phyloP scores from a whole-genome alignment of 2,113 vertebrate species.

The Panurus biarmicus region DNA sequence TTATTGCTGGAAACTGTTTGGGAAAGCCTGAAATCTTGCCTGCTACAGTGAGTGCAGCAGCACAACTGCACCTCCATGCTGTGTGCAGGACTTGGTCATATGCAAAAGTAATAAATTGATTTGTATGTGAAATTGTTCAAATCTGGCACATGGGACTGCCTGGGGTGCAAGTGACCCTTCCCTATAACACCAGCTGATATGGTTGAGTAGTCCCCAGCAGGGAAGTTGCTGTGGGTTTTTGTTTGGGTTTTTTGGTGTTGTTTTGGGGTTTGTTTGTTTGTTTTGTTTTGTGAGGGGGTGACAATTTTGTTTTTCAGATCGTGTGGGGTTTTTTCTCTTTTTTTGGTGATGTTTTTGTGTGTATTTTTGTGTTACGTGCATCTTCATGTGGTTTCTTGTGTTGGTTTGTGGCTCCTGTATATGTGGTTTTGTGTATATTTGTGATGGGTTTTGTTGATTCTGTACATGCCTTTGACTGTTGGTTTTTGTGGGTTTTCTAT shows the following conservation, averaged over 20 bases:
- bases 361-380: not conserved
- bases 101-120: not conserved
- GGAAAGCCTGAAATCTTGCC: not conserved
- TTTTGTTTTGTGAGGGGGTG: too few species aligned
- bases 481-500: not conserved
- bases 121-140: not conserved
- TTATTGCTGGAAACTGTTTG: not conserved
- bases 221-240: not conserved
- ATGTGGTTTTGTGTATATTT: not conserved
- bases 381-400: not conserved
- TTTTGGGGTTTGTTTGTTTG: not conserved
- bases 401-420: not conserved
- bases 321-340: too few species aligned
- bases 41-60: not conserved
- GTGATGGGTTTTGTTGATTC: not conserved
- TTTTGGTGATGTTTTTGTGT: not conserved
- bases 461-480: not conserved
- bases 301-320: not conserved
- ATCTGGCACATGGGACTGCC: not conserved
- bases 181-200: not conserved
- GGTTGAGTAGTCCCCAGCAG: not conserved
- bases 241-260: not conserved
- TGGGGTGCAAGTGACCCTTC: not conserved
- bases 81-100: not conserved
- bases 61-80: rapidly evolving